Percentiles rank a stretch among this genome's conserved stretches.
These are phyloP conservation scores for Protophormia terraenovae DNA, from an alignment of 2,888 invertebrate species.

Conservation along the genomic window DNA sequence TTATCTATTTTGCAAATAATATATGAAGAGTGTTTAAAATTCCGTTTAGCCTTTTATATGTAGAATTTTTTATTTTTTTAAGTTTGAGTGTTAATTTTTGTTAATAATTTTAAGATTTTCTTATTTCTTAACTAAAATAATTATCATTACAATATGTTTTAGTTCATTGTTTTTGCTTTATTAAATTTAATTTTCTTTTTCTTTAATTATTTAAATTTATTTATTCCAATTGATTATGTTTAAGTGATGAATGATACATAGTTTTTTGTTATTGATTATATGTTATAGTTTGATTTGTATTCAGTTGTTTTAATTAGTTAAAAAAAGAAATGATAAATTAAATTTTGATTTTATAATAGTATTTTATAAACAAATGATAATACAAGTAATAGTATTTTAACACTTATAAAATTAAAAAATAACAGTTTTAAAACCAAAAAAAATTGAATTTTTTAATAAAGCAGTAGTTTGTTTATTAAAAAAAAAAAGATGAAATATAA, in stretches of 20 bases:
- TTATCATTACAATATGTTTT: slow-evolving; percentile 62
- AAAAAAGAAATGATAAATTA: slow-evolving; percentile 20
- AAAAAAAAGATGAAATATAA: neutral
- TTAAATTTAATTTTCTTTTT: slow-evolving; percentile 41
- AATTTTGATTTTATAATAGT: neutral
- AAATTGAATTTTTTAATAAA: neutral
- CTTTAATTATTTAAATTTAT: slow-evolving; percentile 5
- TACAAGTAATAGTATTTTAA: neutral
- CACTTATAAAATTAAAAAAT: neutral
- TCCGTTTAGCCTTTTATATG: slow-evolving; percentile 26
- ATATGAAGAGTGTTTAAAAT: neutral
- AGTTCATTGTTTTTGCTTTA: slow-evolving; percentile 55
- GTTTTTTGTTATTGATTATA: slow-evolving; percentile 36
- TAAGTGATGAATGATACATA: slow-evolving; percentile 60
- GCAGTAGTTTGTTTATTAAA: neutral
- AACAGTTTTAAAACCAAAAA: slow-evolving; percentile 32
- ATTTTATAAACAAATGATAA: slow-evolving; percentile 1
- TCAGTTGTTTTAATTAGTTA: slow-evolving; percentile 11
- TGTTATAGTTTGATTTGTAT: slow-evolving; percentile 60
- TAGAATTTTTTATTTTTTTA: neutral
- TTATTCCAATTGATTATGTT: slow-evolving; percentile 60
- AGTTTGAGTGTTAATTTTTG: neutral
- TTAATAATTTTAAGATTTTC: slow-evolving; percentile 15
- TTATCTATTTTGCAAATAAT: neutral
- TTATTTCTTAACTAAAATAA: slow-evolving; percentile 57